Percentiles rank a stretch among this genome's conserved stretches.
Evolutionary conservation across 2,888 invertebrate species (phyloP).

Genomic region (Aricia artaxerxes): DNA sequence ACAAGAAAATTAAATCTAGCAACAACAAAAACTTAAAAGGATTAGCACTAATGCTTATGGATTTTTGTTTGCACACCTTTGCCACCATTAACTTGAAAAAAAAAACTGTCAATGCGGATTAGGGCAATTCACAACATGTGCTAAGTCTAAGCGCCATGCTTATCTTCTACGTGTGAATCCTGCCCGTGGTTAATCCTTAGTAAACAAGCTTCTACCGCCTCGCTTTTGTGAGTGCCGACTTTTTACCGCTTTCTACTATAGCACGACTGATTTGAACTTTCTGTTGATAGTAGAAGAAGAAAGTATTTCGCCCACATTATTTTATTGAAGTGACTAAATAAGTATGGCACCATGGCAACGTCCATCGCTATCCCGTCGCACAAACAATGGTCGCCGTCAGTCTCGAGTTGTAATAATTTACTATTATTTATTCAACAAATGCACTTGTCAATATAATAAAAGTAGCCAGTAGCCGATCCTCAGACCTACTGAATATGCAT

Average conservation of each 20-base stretch:
- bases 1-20: not conserved
- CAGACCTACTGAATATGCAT: too few species aligned
- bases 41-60: not conserved
- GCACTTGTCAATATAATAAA: too few species aligned
- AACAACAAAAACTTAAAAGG: not conserved
- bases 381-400: too few species aligned
- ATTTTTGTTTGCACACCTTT: constrained; percentile 11
- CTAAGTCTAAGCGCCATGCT: constrained; percentile 16
- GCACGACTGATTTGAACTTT: not conserved
- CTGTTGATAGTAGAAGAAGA: not conserved
- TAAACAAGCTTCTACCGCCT: constrained; percentile 15
- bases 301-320: too few species aligned
- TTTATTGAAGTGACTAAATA: too few species aligned
- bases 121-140: constrained; percentile 14
- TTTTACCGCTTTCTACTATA: constrained; percentile 21
- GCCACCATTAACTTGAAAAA: not conserved
- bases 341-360: too few species aligned
- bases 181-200: constrained; percentile 24
- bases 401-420: too few species aligned
- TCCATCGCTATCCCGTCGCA: too few species aligned
- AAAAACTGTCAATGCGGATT: not conserved
- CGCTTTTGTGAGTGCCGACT: constrained; percentile 22
- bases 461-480: too few species aligned
- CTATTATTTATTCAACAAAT: too few species aligned
- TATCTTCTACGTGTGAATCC: constrained; percentile 21